A percentile compares a stretch with the other conserved stretches of the same genome.
Conservation (phyloP, 2,797 vertebrate genomes). For the Buphagus erythrorhynchus region DNA sequence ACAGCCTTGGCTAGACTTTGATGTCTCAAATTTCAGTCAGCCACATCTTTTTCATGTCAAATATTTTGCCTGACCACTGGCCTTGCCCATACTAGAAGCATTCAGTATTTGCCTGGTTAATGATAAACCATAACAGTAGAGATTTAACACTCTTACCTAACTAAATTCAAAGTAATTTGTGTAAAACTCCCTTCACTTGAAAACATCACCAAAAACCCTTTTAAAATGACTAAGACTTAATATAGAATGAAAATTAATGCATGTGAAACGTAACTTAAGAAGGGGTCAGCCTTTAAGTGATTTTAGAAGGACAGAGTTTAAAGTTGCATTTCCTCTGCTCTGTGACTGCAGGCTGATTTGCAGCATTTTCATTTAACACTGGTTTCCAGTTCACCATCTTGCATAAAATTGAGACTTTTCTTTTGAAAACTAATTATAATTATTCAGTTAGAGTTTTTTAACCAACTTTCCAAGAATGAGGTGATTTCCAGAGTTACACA, state of each 20-base stretch:
- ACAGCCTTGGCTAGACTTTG: not conserved
- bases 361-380: not conserved
- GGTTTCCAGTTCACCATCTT: not conserved
- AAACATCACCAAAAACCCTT: rapidly evolving
- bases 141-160: not conserved
- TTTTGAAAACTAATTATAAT: not conserved
- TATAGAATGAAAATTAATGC: not conserved
- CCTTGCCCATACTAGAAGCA: not conserved
- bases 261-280: not conserved
- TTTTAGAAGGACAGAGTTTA: not conserved
- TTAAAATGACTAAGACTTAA: not conserved
- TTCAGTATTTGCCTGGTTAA: not conserved
- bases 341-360: not conserved
- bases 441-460: not conserved
- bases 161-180: not conserved
- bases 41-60: not conserved
- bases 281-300: not conserved
- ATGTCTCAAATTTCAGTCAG: not conserved
- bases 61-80: not conserved
- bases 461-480: not conserved
- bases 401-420: not conserved
- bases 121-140: not conserved
- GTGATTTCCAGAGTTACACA: not conserved
- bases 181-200: not conserved
- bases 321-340: not conserved